Evolutionary conservation across 2,888 invertebrate species (phyloP), one percentile per base, ranked within the genome.

Genomic region (Melinopterus prodromus): DNA sequence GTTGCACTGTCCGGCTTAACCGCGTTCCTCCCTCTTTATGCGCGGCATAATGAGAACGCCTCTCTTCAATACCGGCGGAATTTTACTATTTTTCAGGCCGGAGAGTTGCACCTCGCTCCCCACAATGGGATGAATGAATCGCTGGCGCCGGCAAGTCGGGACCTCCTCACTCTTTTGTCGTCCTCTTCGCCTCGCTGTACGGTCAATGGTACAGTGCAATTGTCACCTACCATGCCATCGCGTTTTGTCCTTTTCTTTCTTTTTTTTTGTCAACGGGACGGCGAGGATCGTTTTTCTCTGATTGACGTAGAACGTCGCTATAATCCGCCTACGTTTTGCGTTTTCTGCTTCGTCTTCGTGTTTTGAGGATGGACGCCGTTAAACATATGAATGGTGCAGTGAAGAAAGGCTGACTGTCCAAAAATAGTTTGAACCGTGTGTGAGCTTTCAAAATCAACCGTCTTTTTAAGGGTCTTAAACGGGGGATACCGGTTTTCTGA

Each of bases 101-200:
- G 9, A 9, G 38, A 53, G 53, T 53, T 53, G 53, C 53, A 53
- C 53, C 53, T 53, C 53, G 53, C 12, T 53, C 53, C 53, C 53
- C 53, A 53, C 53, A 53, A 53, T 53, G 53, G 53, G 53, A 53
- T 53, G 53, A 53, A 53, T 53, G 53, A 53, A 53, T 53, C 53
- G 53, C 53, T 53, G 53, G 53, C 53, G 53, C 53, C 53, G 53
- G 12, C 53, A 53, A 53, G 53, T 53, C 53, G 53, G 53, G 53
- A 53, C 53, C 53, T 53, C 7, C 53, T 53, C 53, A 12, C 53
- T 53, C 53, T 53, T 53, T 53, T 53, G 53, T 53, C 53, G 53
- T 53, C 53, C 12, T 53, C 53, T 12, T 53, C 53, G 53, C 53
- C 3, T 53, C 53, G 53, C 53, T 12, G 53, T 53, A 12, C 12